Evolutionary conservation across 1,140 invertebrate genomes (phyloP), one percentile per base, ranked within the genome.

Genomic region (Cardiocondyla obscurior): DNA sequence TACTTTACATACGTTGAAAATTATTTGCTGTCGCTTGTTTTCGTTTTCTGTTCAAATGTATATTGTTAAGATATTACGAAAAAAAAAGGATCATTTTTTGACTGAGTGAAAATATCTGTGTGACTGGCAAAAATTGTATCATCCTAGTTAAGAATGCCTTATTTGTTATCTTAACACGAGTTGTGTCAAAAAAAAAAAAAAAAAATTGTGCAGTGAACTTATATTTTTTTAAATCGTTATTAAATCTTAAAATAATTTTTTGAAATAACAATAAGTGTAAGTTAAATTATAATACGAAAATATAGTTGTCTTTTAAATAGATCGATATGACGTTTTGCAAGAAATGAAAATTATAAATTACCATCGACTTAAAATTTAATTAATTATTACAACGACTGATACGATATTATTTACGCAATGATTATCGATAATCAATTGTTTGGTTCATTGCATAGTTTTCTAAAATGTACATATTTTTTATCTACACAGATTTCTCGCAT

Each of bases 81-180:
- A 49, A 46, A 76, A 7, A 64, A n/a, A 65, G 22, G 70, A 53
- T 30, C 70, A 30, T 82, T 28, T 74, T 25, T 77, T 51, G 55
- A 74, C 14, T 62, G 49, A 73, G 69, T 33, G 57, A 83, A 16
- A 46, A 64, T 84, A 39, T 33, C 60, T 60, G 46, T 67, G 64
- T 84, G 65, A 53, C 67, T 86, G 83, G 64, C 67, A 88, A 74
- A 83, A 84, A 73, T 65, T 90, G 87, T 90, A 89, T 76, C 82
- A 82, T 86, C 39, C 57, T 88, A 87, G 77, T 90, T 90, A 90
- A 85, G 88, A 89, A 89, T 87, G 79, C 82, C 84, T 85, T 72
- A 87, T 90, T 85, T 86, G 62, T 87, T 89, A 89, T 77, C 22
- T 89, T 87, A 72, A 76, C 44, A 65, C 5, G 22, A 36, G 46